Evolutionary conservation across 2,797 vertebrate genomes (phyloP).

Genomic region (Macroramphosus scolopax): DNA sequence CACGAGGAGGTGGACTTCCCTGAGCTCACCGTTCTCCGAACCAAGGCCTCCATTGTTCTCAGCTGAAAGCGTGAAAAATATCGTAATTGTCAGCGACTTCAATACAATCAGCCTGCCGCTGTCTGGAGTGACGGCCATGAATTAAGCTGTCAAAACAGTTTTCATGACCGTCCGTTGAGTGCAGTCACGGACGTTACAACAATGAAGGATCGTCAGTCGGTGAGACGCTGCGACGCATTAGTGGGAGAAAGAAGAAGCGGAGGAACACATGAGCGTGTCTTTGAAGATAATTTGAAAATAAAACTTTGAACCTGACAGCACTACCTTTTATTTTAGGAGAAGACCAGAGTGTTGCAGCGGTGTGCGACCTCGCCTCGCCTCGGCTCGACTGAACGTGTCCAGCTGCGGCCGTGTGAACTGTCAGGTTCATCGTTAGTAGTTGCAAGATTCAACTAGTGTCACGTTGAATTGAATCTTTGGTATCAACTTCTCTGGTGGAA

Average conservation of each 20-base stretch:
- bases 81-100: slow-evolving; percentile 49
- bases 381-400: too few species aligned
- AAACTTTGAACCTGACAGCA: too few species aligned
- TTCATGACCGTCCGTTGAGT: slow-evolving; percentile 33
- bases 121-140: slow-evolving; percentile 29
- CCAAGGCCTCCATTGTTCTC: slow-evolving; percentile 8
- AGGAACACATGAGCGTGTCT: too few species aligned
- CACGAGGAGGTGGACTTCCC: slow-evolving; percentile 17
- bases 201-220: not conserved
- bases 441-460: too few species aligned
- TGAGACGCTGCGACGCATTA: not conserved
- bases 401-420: too few species aligned
- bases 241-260: not conserved
- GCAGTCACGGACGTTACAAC: slow-evolving; percentile 18
- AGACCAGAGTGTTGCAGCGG: too few species aligned
- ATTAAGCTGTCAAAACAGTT: slow-evolving; percentile 51
- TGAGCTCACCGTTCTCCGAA: slow-evolving; percentile 16
- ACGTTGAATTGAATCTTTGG: too few species aligned
- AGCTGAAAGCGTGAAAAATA: slow-evolving; percentile 26
- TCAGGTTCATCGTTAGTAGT: too few species aligned
- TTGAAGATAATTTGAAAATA: too few species aligned
- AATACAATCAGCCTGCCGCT: slow-evolving; percentile 29
- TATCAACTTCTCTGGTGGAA: too few species aligned
- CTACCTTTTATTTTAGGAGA: too few species aligned
- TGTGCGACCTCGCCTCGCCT: too few species aligned